Percentiles rank a stretch among this genome's conserved stretches.
Conservation (phyloP, 2,888 invertebrate genomes). For the Agrotis segetum region DNA sequence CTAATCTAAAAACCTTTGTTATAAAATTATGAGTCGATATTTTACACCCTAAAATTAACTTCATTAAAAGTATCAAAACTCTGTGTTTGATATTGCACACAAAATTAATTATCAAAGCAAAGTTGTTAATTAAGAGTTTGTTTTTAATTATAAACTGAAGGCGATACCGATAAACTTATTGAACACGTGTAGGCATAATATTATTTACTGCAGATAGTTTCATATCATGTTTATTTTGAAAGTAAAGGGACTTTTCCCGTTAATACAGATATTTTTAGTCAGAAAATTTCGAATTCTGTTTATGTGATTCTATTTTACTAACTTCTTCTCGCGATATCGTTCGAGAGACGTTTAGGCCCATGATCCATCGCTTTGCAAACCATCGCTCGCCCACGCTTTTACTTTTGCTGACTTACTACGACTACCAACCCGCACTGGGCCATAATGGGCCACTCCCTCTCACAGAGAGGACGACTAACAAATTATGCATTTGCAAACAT, state of each 20-base stretch:
- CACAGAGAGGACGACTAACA: too few relatives aligned
- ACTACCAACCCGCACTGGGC: too few relatives aligned
- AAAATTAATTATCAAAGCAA: not conserved
- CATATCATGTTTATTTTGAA: not conserved
- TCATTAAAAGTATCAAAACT: not conserved
- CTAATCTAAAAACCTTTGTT: too few relatives aligned
- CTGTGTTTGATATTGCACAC: not conserved
- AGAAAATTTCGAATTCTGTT: not conserved
- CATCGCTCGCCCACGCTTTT: too few relatives aligned
- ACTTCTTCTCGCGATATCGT: too few relatives aligned
- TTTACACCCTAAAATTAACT: not conserved
- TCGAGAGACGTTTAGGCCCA: too few relatives aligned
- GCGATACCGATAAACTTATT: not conserved
- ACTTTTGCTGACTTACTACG: too few relatives aligned
- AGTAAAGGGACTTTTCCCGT: not conserved
- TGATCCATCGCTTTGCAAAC: too few relatives aligned
- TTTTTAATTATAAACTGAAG: conserved; percentile 27
- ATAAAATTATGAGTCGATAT: too few relatives aligned
- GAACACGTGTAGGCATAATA: conserved; percentile 29
- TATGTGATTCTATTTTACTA: too few relatives aligned
- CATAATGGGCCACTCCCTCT: too few relatives aligned
- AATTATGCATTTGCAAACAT: too few relatives aligned
- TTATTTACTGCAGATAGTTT: not conserved
- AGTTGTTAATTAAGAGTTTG: not conserved
- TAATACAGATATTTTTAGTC: not conserved